phyloP scores from a whole-genome alignment of 2,888 invertebrate genomes.

The Drosophila kambysellisi region DNA sequence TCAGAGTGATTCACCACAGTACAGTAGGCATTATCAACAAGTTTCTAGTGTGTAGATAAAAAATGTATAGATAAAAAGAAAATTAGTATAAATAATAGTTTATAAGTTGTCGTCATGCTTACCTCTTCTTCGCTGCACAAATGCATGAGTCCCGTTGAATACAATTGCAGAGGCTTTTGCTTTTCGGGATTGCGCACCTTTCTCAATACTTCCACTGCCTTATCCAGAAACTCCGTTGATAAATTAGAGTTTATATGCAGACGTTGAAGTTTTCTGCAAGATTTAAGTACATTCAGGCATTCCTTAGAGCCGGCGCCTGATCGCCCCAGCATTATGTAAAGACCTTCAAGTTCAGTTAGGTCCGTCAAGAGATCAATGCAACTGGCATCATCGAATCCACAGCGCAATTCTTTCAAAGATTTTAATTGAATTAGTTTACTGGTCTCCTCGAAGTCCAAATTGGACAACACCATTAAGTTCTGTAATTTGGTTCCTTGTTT shows the following conservation, averaged over 20 bases:
- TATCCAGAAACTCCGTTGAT: conserved; percentile 18
- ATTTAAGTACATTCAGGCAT: conserved; percentile 30
- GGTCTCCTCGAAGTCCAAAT: conserved; percentile 22
- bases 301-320: conserved; percentile 25
- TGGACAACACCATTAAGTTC: conserved; percentile 8
- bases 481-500: conserved; percentile 6
- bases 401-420: conserved; percentile 19
- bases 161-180: conserved; percentile 39
- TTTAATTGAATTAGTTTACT: conserved; percentile 25
- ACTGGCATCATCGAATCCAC: conserved; percentile 24
- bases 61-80: neutral
- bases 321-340: conserved; percentile 32
- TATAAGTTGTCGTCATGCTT: neutral
- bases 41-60: conserved; percentile 14
- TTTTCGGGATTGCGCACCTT: conserved; percentile 20
- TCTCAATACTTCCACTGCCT: conserved; percentile 16
- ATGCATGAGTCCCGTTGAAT: conserved; percentile 30
- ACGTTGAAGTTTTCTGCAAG: conserved; percentile 26
- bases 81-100: neutral
- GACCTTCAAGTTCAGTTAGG: conserved; percentile 36
- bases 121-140: conserved; percentile 31
- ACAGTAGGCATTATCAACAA: conserved; percentile 34
- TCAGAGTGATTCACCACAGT: conserved; percentile 8
- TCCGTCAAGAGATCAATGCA: conserved; percentile 40
- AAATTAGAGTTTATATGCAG: conserved; percentile 34